phyloP scores from a whole-genome alignment of 2,797 vertebrate species.

The Enteromius radiatus region DNA sequence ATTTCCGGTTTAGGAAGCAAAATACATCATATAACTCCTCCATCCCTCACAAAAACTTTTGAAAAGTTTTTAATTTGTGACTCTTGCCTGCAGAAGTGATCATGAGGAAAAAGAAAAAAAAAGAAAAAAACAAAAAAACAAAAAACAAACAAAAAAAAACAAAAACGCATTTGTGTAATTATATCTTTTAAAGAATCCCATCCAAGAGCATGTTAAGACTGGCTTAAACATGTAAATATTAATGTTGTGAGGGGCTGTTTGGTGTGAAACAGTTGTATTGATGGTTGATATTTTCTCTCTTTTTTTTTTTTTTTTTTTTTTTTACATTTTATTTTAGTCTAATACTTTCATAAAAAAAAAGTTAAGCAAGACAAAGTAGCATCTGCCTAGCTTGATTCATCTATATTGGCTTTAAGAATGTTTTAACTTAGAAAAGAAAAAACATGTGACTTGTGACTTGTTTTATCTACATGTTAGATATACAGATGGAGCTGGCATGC shows the following conservation, averaged over 20 bases:
- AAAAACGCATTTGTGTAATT: conserved; percentile 93
- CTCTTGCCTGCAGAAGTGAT: conserved; percentile 89
- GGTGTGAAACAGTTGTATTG: conserved; percentile 97
- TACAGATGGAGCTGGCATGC: conserved; percentile 94
- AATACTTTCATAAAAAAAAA: conserved; percentile 89
- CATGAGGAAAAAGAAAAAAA: conserved; percentile 67
- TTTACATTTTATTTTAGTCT: conserved; percentile 84
- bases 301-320: conserved; percentile 60
- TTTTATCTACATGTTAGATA: conserved; percentile 97
- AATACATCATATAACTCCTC: conserved; percentile 48
- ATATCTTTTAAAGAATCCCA: conserved; percentile 92
- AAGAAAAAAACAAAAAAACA: conserved; percentile 70
- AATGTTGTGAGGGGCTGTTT: conserved; percentile 91
- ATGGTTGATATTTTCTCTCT: conserved; percentile 88
- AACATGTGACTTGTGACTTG: conserved; percentile 81
- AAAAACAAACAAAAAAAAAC: conserved; percentile 70
- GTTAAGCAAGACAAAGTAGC: conserved; percentile 91
- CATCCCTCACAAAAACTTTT: conserved; percentile 76
- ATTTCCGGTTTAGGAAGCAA: conserved; percentile 75
- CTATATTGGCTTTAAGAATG: conserved; percentile 92
- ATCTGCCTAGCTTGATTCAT: conserved; percentile 91
- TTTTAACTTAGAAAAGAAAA: conserved; percentile 81
- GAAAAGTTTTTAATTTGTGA: conserved; percentile 86
- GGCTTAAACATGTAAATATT: conserved; percentile 98
- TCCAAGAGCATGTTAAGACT: conserved; percentile 89